A percentile compares a stretch with the other conserved stretches of the same genome.
These are phyloP conservation scores for Bursaphelenchus mucronatus DNA, from an alignment of 1,140 invertebrate genomes.

Conservation along the genomic window DNA sequence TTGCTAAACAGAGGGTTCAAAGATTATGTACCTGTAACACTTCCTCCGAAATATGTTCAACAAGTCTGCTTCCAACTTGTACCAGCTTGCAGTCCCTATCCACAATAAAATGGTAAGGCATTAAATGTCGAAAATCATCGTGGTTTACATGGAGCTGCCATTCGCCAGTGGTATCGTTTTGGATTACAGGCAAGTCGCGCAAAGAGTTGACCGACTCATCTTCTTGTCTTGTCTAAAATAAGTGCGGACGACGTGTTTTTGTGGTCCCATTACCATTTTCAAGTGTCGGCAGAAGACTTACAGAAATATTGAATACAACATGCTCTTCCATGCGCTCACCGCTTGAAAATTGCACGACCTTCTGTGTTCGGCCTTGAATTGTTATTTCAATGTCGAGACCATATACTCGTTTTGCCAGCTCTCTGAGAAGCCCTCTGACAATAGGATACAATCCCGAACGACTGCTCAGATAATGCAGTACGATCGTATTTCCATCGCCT, in stretches of 20 bases:
- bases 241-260: no score
- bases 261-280: no score
- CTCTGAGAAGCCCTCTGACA: slow-evolving; percentile 55
- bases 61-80: slow-evolving; percentile 22
- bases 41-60: no score
- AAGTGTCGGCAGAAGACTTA: no score
- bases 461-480: slow-evolving; percentile 61
- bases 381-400: slow-evolving; percentile 46
- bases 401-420: slow-evolving; percentile 52
- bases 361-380: slow-evolving; percentile 40
- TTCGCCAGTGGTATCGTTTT: not conserved
- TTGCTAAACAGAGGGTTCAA: slow-evolving; percentile 16
- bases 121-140: slow-evolving; percentile 10
- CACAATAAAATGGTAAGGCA: slow-evolving; percentile 62
- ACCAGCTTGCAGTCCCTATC: slow-evolving; percentile 49
- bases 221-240: no score
- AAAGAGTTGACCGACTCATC: no score
- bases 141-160: slow-evolving; percentile 16
- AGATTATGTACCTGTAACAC: no score
- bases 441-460: slow-evolving; percentile 61
- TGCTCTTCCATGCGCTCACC: slow-evolving; percentile 29
- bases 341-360: slow-evolving; percentile 32
- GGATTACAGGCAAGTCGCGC: no score
- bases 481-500: slow-evolving; percentile 52
- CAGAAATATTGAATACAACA: slow-evolving; percentile 15